Evolutionary conservation across 2,888 invertebrate species (phyloP).

Genomic region (Meghimatium bilineatum): DNA sequence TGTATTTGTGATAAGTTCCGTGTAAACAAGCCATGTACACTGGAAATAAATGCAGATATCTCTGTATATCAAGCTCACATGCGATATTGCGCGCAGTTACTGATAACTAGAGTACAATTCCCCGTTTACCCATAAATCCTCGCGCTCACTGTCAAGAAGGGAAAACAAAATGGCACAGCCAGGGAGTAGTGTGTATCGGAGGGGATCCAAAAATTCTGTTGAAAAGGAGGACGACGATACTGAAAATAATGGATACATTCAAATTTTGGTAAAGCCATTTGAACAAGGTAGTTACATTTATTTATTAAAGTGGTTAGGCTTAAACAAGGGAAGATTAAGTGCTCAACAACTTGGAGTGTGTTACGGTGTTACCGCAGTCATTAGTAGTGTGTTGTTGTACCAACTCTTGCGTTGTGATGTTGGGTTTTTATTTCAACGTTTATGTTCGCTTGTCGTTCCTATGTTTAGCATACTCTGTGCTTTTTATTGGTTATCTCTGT

Average conservation of each 20-base stretch:
- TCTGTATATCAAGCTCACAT: background rate
- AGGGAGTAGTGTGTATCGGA: constrained; percentile 63
- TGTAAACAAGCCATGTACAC: background rate
- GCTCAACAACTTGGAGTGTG: constrained; percentile 66
- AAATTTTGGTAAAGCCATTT: constrained; percentile 72
- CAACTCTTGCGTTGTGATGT: constrained; percentile 71
- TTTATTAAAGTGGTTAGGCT: constrained; percentile 69
- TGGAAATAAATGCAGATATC: background rate
- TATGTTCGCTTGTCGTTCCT: constrained; percentile 72
- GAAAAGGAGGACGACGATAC: constrained; percentile 70
- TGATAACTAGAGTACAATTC: constrained; percentile 14
- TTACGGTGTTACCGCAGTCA: constrained; percentile 63
- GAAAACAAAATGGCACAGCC: constrained; percentile 59
- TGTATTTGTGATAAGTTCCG: background rate
- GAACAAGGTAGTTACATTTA: constrained; percentile 71
- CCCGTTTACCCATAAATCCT: constrained; percentile 49
- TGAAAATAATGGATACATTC: constrained; percentile 89
- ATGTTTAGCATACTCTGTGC: constrained; percentile 74
- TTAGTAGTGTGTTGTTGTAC: constrained; percentile 64
- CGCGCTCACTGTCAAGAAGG: constrained; percentile 45
- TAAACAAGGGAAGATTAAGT: constrained; percentile 62
- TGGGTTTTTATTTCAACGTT: constrained; percentile 69
- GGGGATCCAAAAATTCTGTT: constrained; percentile 70
- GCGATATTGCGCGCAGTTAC: background rate
- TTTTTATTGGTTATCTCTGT: constrained; percentile 75